These are phyloP conservation scores for Marisa cornuarietis DNA, from an alignment of 1,140 invertebrate genomes.

Conservation along the genomic window DNA sequence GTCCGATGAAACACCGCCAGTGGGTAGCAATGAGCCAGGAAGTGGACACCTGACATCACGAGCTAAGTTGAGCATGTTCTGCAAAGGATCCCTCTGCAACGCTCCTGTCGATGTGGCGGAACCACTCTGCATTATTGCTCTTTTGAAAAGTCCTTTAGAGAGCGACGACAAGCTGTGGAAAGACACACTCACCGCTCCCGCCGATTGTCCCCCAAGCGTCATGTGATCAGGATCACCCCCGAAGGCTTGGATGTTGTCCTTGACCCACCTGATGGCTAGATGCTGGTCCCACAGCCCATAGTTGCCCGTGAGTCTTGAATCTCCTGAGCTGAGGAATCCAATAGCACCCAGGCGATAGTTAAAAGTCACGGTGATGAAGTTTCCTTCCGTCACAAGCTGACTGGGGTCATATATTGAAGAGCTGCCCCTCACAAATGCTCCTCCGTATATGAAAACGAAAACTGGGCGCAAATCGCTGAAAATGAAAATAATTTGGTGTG, in stretches of 20 bases:
- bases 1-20: too few species aligned
- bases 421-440: background rate
- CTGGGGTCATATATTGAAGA: background rate
- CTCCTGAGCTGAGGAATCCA: conserved; percentile 5
- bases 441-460: background rate
- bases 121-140: conserved; percentile 16
- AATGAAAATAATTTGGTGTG: too few species aligned
- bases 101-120: too few species aligned
- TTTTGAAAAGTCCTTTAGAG: conserved; percentile 28
- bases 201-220: conserved; percentile 77
- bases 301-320: conserved; percentile 49
- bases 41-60: too few species aligned
- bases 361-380: conserved; percentile 11
- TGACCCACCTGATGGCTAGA: conserved; percentile 58
- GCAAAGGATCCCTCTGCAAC: too few species aligned
- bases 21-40: too few species aligned
- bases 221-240: conserved; percentile 73
- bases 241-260: conserved; percentile 68
- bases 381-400: conserved; percentile 1
- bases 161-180: conserved; percentile 34
- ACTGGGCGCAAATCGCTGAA: background rate
- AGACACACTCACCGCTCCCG: conserved; percentile 48
- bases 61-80: too few species aligned
- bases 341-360: conserved; percentile 18
- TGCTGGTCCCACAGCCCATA: conserved; percentile 62